phyloP scores from a whole-genome alignment of 30 jellyfish, hydroid and myxozoan genomes.

The Aurelia sp. region DNA sequence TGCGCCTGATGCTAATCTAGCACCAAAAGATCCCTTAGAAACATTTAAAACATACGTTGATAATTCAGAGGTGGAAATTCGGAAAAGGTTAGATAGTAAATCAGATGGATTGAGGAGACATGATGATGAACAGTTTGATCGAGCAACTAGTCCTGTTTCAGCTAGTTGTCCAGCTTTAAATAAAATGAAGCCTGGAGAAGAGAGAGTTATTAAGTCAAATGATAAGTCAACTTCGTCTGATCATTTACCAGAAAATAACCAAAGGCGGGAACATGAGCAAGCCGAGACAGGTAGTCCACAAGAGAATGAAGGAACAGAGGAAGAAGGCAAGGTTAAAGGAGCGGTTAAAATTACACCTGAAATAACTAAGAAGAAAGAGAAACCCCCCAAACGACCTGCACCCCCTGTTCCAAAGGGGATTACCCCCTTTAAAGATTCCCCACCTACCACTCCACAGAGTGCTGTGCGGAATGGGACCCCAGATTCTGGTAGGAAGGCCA shows the following conservation, averaged over 20 bases:
- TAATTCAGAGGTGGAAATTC: slow-evolving; percentile 42
- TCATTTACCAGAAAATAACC: not conserved
- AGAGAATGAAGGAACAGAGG: not conserved
- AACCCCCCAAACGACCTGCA: slow-evolving; percentile 69
- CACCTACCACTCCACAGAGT: not conserved
- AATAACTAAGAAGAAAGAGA: slow-evolving; percentile 27
- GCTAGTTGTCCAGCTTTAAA: slow-evolving; percentile 61
- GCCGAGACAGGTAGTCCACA: not conserved
- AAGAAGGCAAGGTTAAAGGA: not conserved
- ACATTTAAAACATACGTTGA: slow-evolving; percentile 52
- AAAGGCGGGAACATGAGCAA: not conserved
- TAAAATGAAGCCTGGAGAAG: not conserved
- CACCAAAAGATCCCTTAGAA: slow-evolving; percentile 39
- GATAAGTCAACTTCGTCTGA: not conserved
- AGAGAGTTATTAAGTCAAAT: not conserved
- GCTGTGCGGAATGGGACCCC: not conserved
- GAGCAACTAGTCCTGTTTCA: slow-evolving; percentile 45
- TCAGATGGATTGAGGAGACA: not conserved
- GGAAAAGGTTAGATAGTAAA: slow-evolving; percentile 46
- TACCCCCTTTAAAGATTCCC: slow-evolving; percentile 34
- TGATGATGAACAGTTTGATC: not conserved
- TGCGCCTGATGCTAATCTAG: not conserved
- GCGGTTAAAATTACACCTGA: not conserved
- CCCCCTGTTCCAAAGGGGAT: slow-evolving; percentile 71
- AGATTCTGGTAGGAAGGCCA: not conserved